phyloP scores from a whole-genome alignment of 2,797 vertebrate genomes.

The Capromys pilorides region DNA sequence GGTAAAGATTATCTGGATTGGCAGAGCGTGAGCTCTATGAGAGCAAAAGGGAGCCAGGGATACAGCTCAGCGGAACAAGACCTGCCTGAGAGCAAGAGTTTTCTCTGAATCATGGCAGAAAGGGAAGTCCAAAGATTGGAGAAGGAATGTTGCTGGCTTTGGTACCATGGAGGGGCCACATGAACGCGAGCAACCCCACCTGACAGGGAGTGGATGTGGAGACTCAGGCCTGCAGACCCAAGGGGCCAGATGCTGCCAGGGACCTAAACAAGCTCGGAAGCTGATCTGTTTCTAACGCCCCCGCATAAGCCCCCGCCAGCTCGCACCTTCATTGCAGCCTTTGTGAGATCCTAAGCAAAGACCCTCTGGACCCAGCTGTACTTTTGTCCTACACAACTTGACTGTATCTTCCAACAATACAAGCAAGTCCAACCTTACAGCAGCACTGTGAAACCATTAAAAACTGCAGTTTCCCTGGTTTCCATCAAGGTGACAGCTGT shows the following conservation, averaged over 20 bases:
- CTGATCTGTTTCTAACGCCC: not conserved
- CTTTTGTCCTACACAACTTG: too few relatives aligned
- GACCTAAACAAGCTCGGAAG: not conserved
- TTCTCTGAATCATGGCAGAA: not conserved
- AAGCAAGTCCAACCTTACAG: too few relatives aligned
- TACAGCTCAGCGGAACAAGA: too few relatives aligned
- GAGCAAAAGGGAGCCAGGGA: not conserved
- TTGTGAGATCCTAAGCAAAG: too few relatives aligned
- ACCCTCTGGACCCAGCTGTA: too few relatives aligned
- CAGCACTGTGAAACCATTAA: too few relatives aligned
- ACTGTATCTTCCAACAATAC: too few relatives aligned
- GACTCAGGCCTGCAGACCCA: not conserved
- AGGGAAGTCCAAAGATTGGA: not conserved
- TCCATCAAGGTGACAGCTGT: too few relatives aligned
- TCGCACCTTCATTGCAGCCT: too few relatives aligned
- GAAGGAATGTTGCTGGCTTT: not conserved
- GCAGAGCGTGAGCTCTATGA: not conserved
- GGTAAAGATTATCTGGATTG: not conserved
- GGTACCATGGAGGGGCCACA: not conserved
- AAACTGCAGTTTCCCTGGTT: too few relatives aligned
- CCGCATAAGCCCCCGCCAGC: too few relatives aligned
- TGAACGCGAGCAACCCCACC: not conserved
- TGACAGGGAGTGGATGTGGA: not conserved
- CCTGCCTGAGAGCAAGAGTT: too few relatives aligned
- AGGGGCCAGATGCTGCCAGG: not conserved